phyloP scores from a whole-genome alignment of 2,113 vertebrate genomes.

The Peromyscus polionotus region DNA sequence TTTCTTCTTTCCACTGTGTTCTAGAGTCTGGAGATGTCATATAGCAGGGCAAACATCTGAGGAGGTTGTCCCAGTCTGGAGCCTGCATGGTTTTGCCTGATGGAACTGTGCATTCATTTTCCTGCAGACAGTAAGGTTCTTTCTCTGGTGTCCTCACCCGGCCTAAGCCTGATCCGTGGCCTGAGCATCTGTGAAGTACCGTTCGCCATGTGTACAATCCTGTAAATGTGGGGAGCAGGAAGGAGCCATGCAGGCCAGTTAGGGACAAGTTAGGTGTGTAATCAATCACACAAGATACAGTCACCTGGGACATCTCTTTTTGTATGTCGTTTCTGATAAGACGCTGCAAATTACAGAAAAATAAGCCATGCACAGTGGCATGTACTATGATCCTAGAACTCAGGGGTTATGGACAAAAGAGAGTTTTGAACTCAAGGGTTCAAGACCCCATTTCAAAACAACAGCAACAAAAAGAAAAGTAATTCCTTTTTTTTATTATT shows the following conservation, averaged over 20 bases:
- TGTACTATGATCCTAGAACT: neutral
- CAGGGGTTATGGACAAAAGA: neutral
- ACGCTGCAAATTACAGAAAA: conserved; percentile 11
- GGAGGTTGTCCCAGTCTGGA: neutral
- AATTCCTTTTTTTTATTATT: neutral
- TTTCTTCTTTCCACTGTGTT: neutral
- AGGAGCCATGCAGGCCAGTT: neutral
- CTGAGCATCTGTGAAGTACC: neutral
- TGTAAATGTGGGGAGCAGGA: neutral
- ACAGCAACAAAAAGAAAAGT: neutral
- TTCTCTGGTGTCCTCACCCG: neutral
- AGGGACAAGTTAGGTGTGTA: neutral
- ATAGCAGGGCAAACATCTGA: neutral
- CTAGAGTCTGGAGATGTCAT: neutral
- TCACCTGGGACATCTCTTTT: neutral
- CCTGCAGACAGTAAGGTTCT: neutral
- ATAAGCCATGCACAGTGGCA: neutral
- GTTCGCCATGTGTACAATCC: neutral
- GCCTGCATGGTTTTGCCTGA: neutral
- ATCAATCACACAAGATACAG: conserved; percentile 25
- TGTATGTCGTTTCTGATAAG: conserved; percentile 5
- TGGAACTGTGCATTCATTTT: neutral
- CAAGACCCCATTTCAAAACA: neutral
- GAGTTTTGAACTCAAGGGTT: neutral
- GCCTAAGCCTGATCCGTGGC: neutral